Conservation (phyloP, 2,888 invertebrate genomes). For the Amiota mariae region DNA sequence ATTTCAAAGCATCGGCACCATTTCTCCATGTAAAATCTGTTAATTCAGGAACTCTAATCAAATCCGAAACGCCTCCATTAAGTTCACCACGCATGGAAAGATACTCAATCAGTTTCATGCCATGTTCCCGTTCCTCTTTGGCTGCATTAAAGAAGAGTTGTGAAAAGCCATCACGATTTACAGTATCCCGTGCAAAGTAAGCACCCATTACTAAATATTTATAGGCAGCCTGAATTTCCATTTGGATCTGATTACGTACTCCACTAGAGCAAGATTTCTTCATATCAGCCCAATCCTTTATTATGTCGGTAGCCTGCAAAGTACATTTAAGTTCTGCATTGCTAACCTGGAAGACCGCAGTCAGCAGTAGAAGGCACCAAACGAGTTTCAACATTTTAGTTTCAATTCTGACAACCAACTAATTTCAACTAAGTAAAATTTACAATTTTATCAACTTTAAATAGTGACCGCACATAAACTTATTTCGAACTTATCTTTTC, state of each 20-base stretch:
- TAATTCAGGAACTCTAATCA: conserved; percentile 69
- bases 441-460: not conserved
- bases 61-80: conserved; percentile 70
- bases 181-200: conserved; percentile 83
- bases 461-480: not conserved
- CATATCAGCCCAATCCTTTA: conserved; percentile 82
- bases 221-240: conserved; percentile 86
- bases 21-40: conserved; percentile 68
- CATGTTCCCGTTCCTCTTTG: conserved; percentile 90
- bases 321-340: not conserved
- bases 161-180: conserved; percentile 90
- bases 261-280: conserved; percentile 77
- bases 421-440: too few relatives aligned
- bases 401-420: too few relatives aligned
- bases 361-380: too few relatives aligned
- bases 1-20: conserved; percentile 81
- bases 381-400: too few relatives aligned
- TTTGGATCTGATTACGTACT: conserved; percentile 83
- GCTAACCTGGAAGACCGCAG: too few relatives aligned
- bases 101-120: conserved; percentile 89
- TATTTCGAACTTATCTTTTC: too few relatives aligned
- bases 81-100: conserved; percentile 88
- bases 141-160: conserved; percentile 89
- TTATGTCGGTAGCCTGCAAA: conserved; percentile 48
- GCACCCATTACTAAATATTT: conserved; percentile 91